phyloP scores from a whole-genome alignment of 2,888 invertebrate species.

The Mythimna pallens region DNA sequence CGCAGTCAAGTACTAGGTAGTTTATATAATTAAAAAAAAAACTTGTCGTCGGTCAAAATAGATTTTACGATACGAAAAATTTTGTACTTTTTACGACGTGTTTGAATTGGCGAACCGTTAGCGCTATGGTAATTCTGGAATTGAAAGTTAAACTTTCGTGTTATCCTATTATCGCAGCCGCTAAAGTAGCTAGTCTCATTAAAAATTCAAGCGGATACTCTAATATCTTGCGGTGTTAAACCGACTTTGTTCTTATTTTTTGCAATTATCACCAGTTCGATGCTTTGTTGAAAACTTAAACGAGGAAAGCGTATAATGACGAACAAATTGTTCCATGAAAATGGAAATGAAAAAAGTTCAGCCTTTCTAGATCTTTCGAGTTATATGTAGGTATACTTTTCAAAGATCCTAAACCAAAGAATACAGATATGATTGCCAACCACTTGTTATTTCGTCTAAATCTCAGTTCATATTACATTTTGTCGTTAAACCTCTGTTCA shows the following conservation, averaged over 20 bases:
- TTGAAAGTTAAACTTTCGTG: background rate
- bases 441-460: constrained; percentile 37
- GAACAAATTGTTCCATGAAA: constrained; percentile 44
- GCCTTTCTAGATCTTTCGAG: constrained; percentile 10
- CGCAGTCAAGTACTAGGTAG: too few species aligned
- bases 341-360: constrained; percentile 32
- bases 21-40: background rate
- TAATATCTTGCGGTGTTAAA: background rate
- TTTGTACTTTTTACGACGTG: background rate
- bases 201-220: constrained; percentile 4
- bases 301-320: constrained; percentile 38
- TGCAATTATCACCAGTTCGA: constrained; percentile 24
- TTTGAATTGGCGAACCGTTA: constrained; percentile 1
- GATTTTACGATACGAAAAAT: background rate
- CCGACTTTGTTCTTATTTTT: constrained; percentile 7
- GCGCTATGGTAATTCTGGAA: background rate
- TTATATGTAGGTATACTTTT: constrained; percentile 8
- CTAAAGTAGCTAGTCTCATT: background rate
- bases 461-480: background rate
- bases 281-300: constrained; percentile 37
- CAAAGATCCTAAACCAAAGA: constrained; percentile 14
- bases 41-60: constrained; percentile 6
- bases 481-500: constrained; percentile 38
- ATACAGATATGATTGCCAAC: constrained; percentile 29
- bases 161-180: background rate